phyloP scores from a whole-genome alignment of 2,113 vertebrate genomes.

The Callorhinus ursinus region DNA sequence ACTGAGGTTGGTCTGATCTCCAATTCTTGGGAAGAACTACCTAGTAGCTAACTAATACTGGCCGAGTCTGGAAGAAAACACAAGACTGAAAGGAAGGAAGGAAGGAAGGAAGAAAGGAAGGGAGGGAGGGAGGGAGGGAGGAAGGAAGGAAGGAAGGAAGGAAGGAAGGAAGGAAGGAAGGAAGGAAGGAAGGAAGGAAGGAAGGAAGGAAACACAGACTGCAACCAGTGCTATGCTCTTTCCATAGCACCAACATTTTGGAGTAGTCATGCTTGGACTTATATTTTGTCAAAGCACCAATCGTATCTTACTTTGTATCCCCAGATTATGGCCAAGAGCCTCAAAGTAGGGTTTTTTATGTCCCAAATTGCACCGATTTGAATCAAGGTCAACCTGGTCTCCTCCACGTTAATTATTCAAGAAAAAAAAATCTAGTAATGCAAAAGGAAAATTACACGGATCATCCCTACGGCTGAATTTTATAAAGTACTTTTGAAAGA shows the following conservation, averaged over 20 bases:
- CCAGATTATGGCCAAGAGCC: neutral
- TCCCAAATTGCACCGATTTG: neutral
- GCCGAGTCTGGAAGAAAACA: neutral
- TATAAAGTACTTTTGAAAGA: neutral
- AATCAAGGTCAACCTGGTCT: neutral
- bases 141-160: neutral
- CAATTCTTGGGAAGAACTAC: neutral
- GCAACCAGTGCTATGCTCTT: accelerated
- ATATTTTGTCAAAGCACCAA: neutral
- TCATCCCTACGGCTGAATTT: neutral
- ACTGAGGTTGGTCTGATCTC: accelerated
- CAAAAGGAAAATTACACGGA: slow-evolving; percentile 20
- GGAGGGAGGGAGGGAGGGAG: neutral
- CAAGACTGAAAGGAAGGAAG: neutral
- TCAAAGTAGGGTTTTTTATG: neutral
- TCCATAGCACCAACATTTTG: neutral
- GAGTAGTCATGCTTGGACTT: neutral
- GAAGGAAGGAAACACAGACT: neutral
- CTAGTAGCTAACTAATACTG: neutral
- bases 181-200: too few relatives aligned
- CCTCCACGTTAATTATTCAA: neutral
- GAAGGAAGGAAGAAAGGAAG: neutral
- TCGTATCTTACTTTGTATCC: neutral
- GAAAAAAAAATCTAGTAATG: neutral
- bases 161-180: neutral